Percentiles rank a stretch among this genome's conserved stretches.
Conservation (phyloP, 1,140 invertebrate genomes). For the Drosophila insularis region DNA sequence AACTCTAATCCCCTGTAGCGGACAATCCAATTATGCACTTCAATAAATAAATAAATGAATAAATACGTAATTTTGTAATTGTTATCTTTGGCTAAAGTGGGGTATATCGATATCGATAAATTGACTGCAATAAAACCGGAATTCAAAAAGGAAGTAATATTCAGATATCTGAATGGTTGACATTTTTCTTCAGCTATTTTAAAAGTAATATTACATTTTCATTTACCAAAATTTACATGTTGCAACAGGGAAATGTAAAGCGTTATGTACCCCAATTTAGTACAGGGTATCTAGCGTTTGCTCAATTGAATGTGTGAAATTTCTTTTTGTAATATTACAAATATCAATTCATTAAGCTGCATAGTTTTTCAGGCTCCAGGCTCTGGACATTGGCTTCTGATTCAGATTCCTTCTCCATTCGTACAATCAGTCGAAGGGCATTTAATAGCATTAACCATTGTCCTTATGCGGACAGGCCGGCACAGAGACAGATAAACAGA, state of each 20-base stretch:
- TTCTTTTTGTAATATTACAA: conserved; percentile 1
- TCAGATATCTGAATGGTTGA: no score
- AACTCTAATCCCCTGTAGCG: conserved; percentile 1
- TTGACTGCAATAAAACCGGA: no score
- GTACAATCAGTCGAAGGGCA: not conserved
- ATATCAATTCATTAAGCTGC: conserved; percentile 16
- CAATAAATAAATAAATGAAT: conserved; percentile 21
- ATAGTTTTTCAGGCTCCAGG: not conserved
- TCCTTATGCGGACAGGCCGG: not conserved
- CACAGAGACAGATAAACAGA: not conserved
- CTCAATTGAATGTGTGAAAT: conserved; percentile 7
- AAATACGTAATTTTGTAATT: conserved; percentile 19
- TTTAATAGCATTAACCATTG: conserved; percentile 5
- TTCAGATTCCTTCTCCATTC: not conserved
- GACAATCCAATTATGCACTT: conserved; percentile 19
- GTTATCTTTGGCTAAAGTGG: not conserved
- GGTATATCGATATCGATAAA: not conserved
- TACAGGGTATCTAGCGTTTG: not conserved
- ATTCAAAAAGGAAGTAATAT: no score
- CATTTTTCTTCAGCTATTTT: no score
- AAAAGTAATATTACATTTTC: no score
- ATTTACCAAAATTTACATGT: no score
- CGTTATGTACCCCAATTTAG: not conserved
- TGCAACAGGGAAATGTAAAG: not conserved
- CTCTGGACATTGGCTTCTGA: not conserved